Conservation (phyloP, 2,888 invertebrate genomes). For the Rhabditophanes sp. region DNA sequence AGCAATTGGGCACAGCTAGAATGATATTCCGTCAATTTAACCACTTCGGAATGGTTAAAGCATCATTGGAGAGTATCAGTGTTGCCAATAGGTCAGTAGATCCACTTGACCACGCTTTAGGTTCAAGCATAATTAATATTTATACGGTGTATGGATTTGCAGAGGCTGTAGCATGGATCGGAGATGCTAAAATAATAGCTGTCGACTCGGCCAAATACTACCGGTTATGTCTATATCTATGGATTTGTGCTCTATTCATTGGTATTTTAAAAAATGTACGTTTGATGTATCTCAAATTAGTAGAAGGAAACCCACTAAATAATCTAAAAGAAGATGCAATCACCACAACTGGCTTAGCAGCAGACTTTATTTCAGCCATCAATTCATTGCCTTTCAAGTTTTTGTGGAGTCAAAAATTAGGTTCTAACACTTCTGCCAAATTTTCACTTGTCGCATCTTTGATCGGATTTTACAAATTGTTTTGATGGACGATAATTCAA, state of each 20-base stretch:
- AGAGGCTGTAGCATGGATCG: conserved; percentile 27
- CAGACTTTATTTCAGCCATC: conserved; percentile 26
- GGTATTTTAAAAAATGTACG: conserved; percentile 20
- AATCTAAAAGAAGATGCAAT: conserved; percentile 19
- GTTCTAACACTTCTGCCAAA: conserved; percentile 16
- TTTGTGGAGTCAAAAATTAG: conserved; percentile 30
- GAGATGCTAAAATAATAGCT: conserved; percentile 23
- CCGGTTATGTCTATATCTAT: conserved; percentile 28
- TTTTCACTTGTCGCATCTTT: conserved; percentile 30
- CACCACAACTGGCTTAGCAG: conserved; percentile 17
- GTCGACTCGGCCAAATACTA: conserved; percentile 21
- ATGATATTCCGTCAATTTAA: conserved; percentile 27
- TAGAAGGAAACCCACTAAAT: no score
- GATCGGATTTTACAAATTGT: conserved; percentile 25
- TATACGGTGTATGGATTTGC: conserved; percentile 31
- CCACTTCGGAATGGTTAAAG: conserved; percentile 24
- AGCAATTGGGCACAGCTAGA: conserved; percentile 22
- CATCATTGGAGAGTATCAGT: conserved; percentile 14
- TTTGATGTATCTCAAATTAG: conserved; percentile 9
- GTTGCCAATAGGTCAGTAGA: conserved; percentile 6
- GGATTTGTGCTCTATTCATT: conserved; percentile 21
- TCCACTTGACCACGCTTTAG: conserved; percentile 7
- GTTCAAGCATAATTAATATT: conserved; percentile 20
- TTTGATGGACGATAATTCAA: no score
- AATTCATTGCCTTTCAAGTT: conserved; percentile 23